A percentile compares a stretch with the other conserved stretches of the same genome.
These are phyloP conservation scores for Thera britannica DNA, from an alignment of 2,888 invertebrate genomes.

Conservation along the genomic window DNA sequence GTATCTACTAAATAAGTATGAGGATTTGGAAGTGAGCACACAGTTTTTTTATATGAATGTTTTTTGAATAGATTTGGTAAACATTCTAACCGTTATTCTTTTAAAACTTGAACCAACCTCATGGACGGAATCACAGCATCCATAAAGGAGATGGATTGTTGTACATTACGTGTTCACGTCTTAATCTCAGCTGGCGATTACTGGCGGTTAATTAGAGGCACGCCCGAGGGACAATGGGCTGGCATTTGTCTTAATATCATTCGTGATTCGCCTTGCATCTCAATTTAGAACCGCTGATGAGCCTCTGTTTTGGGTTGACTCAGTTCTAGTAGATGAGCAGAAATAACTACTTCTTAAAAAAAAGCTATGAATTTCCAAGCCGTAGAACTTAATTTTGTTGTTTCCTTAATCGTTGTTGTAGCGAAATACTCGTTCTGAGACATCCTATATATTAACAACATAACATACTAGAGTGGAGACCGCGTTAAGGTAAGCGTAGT, in stretches of 20 bases:
- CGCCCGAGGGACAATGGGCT: constrained; percentile 67
- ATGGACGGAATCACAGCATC: constrained; percentile 51
- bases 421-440: too few relatives aligned
- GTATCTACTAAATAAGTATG: too few relatives aligned
- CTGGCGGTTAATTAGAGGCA: constrained; percentile 73
- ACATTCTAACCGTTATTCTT: constrained; percentile 21
- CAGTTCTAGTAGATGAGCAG: neutral
- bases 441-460: too few relatives aligned
- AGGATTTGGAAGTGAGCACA: too few relatives aligned
- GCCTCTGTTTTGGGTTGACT: neutral
- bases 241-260: constrained; percentile 61
- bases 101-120: constrained; percentile 46
- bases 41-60: too few relatives aligned
- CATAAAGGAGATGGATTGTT: constrained; percentile 78
- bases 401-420: too few relatives aligned
- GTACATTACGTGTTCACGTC: constrained; percentile 74
- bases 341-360: too few relatives aligned
- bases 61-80: too few relatives aligned
- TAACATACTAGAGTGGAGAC: too few relatives aligned
- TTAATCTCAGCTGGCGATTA: constrained; percentile 78
- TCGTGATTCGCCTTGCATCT: constrained; percentile 40
- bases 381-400: neutral
- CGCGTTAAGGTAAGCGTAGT: too few relatives aligned
- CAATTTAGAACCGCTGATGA: constrained; percentile 35
- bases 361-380: too few relatives aligned